Conservation (phyloP, 2,113 vertebrate genomes). For the Sciurus niger region DNA sequence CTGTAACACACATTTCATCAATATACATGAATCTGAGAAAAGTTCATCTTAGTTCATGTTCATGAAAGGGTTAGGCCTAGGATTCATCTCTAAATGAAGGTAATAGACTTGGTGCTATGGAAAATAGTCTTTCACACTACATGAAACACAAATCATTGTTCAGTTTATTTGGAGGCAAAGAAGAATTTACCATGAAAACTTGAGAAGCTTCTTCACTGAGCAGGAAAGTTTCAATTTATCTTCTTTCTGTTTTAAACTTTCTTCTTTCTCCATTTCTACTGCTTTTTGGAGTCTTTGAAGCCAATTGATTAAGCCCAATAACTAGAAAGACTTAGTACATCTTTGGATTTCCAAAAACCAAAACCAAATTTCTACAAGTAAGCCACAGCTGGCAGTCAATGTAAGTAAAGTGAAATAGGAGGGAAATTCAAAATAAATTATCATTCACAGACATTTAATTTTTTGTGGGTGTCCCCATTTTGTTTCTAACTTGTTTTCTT, state of each 20-base stretch:
- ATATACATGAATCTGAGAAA: not conserved
- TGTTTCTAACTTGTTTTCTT: slow-evolving; percentile 26
- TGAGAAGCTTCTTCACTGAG: not conserved
- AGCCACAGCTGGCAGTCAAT: not conserved
- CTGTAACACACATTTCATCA: slow-evolving; percentile 59
- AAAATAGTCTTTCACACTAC: not conserved
- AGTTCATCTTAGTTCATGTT: not conserved
- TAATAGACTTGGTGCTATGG: not conserved
- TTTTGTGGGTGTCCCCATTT: not conserved
- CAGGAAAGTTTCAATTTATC: not conserved
- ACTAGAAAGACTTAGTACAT: not conserved
- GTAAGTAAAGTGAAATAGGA: slow-evolving; percentile 13
- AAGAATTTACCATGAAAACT: not conserved
- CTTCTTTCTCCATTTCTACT: not conserved
- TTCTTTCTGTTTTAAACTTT: slow-evolving; percentile 12
- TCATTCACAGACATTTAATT: not conserved
- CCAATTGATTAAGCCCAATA: slow-evolving; percentile 18
- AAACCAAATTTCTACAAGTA: slow-evolving; percentile 2
- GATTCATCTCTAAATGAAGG: not conserved
- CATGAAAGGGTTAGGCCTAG: not conserved
- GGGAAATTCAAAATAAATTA: slow-evolving; percentile 45
- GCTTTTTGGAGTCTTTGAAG: slow-evolving; percentile 21
- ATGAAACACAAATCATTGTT: not conserved
- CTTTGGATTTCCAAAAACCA: slow-evolving; percentile 32
- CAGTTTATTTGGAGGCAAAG: slow-evolving; percentile 27